A percentile compares a stretch with the other conserved stretches of the same genome.
Conservation (phyloP, 2,797 vertebrate genomes). For the Peromyscus attwateri region DNA sequence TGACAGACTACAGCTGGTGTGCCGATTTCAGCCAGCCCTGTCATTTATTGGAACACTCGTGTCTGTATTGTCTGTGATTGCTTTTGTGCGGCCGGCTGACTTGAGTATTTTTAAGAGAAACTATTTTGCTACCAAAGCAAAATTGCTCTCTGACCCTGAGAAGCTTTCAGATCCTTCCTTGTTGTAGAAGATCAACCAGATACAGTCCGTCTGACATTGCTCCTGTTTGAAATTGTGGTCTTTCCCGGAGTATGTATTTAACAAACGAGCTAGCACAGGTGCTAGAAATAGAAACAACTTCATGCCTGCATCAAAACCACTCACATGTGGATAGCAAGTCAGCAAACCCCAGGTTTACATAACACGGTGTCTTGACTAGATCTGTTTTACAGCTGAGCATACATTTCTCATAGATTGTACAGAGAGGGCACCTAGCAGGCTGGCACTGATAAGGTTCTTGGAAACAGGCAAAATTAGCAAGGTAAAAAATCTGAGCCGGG, state of each 20-base stretch:
- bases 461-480: conserved; percentile 14
- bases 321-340: background rate
- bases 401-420: background rate
- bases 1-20: background rate
- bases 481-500: no score
- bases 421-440: background rate
- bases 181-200: background rate
- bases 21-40: background rate
- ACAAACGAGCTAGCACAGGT: background rate
- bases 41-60: conserved; percentile 20
- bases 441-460: background rate
- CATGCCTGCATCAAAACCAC: background rate
- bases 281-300: conserved; percentile 22
- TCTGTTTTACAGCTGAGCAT: background rate
- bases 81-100: background rate
- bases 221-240: background rate
- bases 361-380: background rate
- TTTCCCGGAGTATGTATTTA: conserved; percentile 27
- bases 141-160: background rate
- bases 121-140: background rate
- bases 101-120: conserved; percentile 29
- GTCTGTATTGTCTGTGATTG: background rate
- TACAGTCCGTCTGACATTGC: conserved; percentile 4
- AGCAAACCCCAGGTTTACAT: background rate
- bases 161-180: conserved; percentile 2